phyloP scores from a whole-genome alignment of 1,140 invertebrate species.

The Cylas formicarius region DNA sequence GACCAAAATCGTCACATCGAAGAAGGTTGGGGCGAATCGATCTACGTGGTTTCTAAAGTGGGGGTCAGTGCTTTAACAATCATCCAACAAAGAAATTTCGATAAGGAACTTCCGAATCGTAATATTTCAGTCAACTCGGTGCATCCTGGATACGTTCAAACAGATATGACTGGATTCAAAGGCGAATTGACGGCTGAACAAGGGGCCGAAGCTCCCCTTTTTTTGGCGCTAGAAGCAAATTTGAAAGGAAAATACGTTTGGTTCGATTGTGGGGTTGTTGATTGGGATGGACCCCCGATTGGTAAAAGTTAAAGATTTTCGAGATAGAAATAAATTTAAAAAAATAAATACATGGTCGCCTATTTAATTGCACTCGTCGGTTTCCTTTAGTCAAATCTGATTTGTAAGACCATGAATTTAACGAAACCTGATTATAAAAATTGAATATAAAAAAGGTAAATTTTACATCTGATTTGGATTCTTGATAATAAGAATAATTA shows the following conservation, averaged over 20 bases:
- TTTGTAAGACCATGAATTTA: no score
- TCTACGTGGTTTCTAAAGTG: slow-evolving; percentile 61
- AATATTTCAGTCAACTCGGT: slow-evolving; percentile 56
- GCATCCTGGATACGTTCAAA: slow-evolving; percentile 58
- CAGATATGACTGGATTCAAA: slow-evolving; percentile 61
- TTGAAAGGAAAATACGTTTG: slow-evolving; percentile 43
- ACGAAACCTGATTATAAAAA: no score
- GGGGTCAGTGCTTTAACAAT: slow-evolving; percentile 52
- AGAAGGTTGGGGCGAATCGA: slow-evolving; percentile 52
- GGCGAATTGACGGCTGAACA: slow-evolving; percentile 55
- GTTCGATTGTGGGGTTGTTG: slow-evolving; percentile 36
- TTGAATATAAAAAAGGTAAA: no score
- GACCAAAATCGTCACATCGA: slow-evolving; percentile 46
- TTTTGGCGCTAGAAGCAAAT: slow-evolving; percentile 37
- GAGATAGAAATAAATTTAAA: no score
- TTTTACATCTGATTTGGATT: no score
- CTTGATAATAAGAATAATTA: no score
- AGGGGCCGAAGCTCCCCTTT: slow-evolving; percentile 45
- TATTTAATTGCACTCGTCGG: no score
- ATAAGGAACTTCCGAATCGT: slow-evolving; percentile 38
- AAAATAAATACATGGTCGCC: no score
- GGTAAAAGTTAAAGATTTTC: no score
- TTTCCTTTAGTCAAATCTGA: no score
- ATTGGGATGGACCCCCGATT: slow-evolving; percentile 33
- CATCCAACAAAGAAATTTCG: slow-evolving; percentile 53